Evolutionary conservation across 1,140 invertebrate genomes (phyloP), one percentile per base, ranked within the genome.

Genomic region (Venustaconcha ellipsiformis): DNA sequence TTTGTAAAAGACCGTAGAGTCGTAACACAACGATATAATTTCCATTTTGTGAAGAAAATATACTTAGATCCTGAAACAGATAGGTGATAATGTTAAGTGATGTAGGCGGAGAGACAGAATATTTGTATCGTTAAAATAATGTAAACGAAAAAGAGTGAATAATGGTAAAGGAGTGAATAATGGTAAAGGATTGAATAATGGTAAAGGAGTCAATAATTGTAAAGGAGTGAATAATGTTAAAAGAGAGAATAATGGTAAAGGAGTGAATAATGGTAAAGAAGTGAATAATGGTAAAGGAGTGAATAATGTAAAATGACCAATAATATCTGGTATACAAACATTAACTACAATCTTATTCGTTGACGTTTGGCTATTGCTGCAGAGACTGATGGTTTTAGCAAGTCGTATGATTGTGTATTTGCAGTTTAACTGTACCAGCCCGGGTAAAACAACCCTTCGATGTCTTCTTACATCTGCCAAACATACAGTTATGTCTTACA

Each of bases 401-500:
- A 64, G 2, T 20, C 30, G 18, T 56, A 73, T 66, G 67, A 73
- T 63, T n/a, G 37, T 18, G 3, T 58, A 48, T 64, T 67, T 12
- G 65, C 65, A 3, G 57, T 59, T 14, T 74, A 59, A n/a, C 67
- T 58, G 64, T 11, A 14, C 0, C 20, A 18, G n/a, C n/a, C 0
- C 2, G 48, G 18, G 13, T 48, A 4, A 14, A 37, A 37, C 37
- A 37, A 37, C 8, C 48, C 58, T 55, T 14, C 67, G 1, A 17
- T 23, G 62, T 77, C n/a, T 80, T 80, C 37, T 23, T 57, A 62
- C 57, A 63, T 37, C 72, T 80, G 74, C 65, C 73, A 59, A 66
- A 78, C 56, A 15, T 78, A 65, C 26, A 60, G 2, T 66, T 78
- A 6, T 26, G 78, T 12, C 78, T 70, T 59, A 72, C 55, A 37